These are phyloP conservation scores for Anoplopoma fimbria DNA, from an alignment of 2,113 vertebrate species.

Conservation along the genomic window DNA sequence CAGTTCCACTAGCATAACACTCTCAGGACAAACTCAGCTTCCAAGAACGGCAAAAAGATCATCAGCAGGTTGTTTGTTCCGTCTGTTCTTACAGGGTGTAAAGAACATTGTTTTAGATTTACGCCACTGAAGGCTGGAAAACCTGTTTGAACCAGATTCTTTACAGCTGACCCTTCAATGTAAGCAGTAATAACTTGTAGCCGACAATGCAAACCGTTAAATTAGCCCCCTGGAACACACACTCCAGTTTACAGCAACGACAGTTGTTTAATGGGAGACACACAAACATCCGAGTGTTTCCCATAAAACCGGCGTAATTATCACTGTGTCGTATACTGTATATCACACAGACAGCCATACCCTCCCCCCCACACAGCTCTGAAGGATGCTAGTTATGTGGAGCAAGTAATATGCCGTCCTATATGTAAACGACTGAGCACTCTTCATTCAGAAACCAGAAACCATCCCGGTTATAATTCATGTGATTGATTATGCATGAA, in stretches of 20 bases:
- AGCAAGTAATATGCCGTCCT: not conserved
- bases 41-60: too few relatives aligned
- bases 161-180: too few relatives aligned
- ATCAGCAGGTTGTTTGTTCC: too few relatives aligned
- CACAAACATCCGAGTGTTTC: conserved; percentile 8
- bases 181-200: not conserved
- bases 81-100: not conserved
- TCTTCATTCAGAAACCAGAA: not conserved
- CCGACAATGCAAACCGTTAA: not conserved
- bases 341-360: conserved; percentile 27
- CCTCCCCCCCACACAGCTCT: not conserved
- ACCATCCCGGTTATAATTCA: conserved; percentile 1
- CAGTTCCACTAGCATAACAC: too few relatives aligned
- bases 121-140: not conserved
- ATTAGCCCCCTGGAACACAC: not conserved
- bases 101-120: not conserved
- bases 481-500: conserved; percentile 8
- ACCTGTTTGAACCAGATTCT: not conserved
- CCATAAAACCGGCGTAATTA: conserved; percentile 6
- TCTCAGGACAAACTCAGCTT: too few relatives aligned
- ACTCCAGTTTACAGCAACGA: not conserved
- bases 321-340: not conserved
- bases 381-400: conserved; percentile 5
- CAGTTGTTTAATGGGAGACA: not conserved
- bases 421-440: not conserved